Percentiles rank a stretch among this genome's conserved stretches.
These are phyloP conservation scores for Hemichromis elongatus DNA, from an alignment of 2,113 vertebrate genomes.

Conservation along the genomic window DNA sequence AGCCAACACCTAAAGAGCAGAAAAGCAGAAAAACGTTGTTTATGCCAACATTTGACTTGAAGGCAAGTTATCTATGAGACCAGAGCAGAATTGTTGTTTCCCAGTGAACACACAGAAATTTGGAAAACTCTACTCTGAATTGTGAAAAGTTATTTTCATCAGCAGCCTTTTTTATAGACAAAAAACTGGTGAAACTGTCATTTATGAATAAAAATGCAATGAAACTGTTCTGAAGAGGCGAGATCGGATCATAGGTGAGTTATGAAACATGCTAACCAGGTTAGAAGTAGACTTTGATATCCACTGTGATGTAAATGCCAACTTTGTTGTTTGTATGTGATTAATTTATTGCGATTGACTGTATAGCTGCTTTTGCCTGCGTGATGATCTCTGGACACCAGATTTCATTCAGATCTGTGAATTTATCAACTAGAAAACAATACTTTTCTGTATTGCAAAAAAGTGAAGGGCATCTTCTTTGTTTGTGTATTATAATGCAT, in stretches of 20 bases:
- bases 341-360: neutral
- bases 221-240: neutral
- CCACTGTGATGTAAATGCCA: neutral
- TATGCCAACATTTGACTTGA: neutral
- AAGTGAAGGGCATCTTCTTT: neutral
- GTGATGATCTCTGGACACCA: neutral
- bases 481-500: neutral
- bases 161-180: neutral
- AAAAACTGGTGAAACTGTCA: neutral
- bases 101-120: neutral
- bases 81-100: neutral
- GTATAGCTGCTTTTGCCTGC: neutral
- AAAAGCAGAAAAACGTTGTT: neutral
- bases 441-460: neutral
- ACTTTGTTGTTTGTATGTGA: neutral
- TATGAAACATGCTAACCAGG: neutral
- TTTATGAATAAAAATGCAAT: neutral
- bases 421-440: neutral
- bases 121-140: neutral
- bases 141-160: neutral
- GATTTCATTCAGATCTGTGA: neutral
- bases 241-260: neutral
- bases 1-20: neutral
- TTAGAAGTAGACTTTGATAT: neutral
- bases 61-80: neutral